phyloP scores from a whole-genome alignment of 2,888 invertebrate genomes.

The Eudemis profundana region DNA sequence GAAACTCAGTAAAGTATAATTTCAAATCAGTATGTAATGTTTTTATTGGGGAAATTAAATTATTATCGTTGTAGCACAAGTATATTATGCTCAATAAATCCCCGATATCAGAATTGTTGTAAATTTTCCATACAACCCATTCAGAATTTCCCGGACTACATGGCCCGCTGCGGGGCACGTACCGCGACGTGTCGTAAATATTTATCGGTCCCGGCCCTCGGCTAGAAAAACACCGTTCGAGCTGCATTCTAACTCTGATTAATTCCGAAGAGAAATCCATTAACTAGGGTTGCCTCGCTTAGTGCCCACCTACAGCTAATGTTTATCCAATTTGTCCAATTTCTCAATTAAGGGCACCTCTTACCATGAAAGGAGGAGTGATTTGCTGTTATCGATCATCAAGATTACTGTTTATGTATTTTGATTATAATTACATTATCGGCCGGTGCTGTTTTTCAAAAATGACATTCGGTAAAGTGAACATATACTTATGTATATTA shows the following conservation, averaged over 20 bases:
- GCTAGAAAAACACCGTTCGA: slow-evolving; percentile 52
- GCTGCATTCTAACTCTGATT: slow-evolving; percentile 51
- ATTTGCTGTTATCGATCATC: slow-evolving; percentile 20
- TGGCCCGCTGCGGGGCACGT: slow-evolving; percentile 53
- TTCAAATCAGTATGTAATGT: too few species aligned
- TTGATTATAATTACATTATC: slow-evolving; percentile 10
- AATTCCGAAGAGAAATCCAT: slow-evolving; percentile 49
- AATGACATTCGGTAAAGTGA: too few species aligned
- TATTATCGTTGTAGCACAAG: too few species aligned
- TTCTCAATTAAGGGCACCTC: slow-evolving; percentile 40
- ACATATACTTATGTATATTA: too few species aligned
- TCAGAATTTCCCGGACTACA: too few species aligned
- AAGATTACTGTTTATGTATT: slow-evolving; percentile 1
- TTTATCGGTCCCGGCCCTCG: slow-evolving; percentile 55
- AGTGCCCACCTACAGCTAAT: slow-evolving; percentile 37
- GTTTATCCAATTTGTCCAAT: slow-evolving; percentile 45
- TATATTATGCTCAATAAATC: too few species aligned
- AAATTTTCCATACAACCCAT: too few species aligned
- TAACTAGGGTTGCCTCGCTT: slow-evolving; percentile 38
- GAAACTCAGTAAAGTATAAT: too few species aligned
- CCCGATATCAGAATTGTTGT: too few species aligned
- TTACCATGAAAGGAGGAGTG: slow-evolving; percentile 14
- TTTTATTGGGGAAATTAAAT: too few species aligned
- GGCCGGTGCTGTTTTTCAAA: not conserved
- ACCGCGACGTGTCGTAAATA: slow-evolving; percentile 63